A percentile compares a stretch with the other conserved stretches of the same genome.
Conservation (phyloP, 2,888 invertebrate genomes). For the Merodon equestris region DNA sequence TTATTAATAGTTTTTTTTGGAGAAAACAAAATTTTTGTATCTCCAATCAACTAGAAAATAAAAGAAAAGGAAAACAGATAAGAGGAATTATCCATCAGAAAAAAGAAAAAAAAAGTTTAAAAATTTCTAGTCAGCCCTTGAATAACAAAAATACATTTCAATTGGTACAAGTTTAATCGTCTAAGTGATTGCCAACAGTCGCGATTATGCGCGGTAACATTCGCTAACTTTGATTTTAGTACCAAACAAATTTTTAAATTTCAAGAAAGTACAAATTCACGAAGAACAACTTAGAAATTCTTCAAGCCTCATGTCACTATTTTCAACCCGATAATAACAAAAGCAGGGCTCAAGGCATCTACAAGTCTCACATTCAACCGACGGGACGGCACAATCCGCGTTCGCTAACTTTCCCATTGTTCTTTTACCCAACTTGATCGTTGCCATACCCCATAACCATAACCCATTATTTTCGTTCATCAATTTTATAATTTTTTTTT, state of each 20-base stretch:
- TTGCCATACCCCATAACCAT: background rate
- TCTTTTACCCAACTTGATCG: slow-evolving; percentile 9
- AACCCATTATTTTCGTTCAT: background rate
- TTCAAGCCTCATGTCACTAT: slow-evolving; percentile 9
- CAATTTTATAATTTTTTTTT: slow-evolving; percentile 17
- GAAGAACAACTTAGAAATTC: background rate
- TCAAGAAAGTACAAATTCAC: slow-evolving; percentile 17
- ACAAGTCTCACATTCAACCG: no score
- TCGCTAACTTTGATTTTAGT: slow-evolving; percentile 22
- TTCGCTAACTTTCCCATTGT: no score
- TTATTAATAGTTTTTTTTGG: no score
- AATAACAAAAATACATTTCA: background rate
- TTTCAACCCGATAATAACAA: background rate
- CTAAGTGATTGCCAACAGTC: slow-evolving; percentile 21
- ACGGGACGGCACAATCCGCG: no score
- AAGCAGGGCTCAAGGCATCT: no score
- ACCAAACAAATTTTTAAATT: slow-evolving; percentile 28
- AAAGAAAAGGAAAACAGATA: slow-evolving; percentile 11
- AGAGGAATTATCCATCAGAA: background rate
- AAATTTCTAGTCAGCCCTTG: slow-evolving; percentile 31
- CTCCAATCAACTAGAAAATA: slow-evolving; percentile 15
- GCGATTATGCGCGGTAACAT: slow-evolving; percentile 47
- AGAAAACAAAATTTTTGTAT: background rate
- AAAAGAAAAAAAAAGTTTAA: slow-evolving; percentile 12
- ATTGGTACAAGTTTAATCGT: slow-evolving; percentile 36